These are phyloP conservation scores for Acanthochromis polyacanthus DNA, from an alignment of 2,113 vertebrate genomes.

Conservation along the genomic window DNA sequence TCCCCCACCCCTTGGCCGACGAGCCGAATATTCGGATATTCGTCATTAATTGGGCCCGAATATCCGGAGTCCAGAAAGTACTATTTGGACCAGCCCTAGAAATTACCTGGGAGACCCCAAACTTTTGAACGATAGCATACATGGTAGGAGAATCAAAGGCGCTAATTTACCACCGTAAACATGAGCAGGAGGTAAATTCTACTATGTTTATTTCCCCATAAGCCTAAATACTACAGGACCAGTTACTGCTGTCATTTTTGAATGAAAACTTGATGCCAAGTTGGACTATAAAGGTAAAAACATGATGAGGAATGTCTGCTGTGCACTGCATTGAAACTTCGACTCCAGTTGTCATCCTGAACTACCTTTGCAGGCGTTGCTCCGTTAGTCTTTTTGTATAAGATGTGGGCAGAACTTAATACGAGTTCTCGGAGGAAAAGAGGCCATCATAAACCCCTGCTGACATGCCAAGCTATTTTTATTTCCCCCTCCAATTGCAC, in stretches of 20 bases:
- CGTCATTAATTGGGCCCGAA: no score
- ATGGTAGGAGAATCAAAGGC: no score
- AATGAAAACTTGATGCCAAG: not conserved
- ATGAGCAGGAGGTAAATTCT: not conserved
- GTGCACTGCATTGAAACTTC: constrained; percentile 1
- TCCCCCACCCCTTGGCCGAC: no score
- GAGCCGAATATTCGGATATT: no score
- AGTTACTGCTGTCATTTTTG: not conserved
- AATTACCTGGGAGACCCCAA: no score
- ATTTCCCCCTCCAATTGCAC: constrained; percentile 68
- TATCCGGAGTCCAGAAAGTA: no score
- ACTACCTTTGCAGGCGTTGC: constrained; percentile 41
- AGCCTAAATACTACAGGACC: not conserved
- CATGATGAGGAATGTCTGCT: constrained; percentile 9
- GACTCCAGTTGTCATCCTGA: constrained; percentile 26
- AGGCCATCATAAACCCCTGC: constrained; percentile 76
- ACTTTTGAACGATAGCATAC: no score
- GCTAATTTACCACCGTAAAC: no score
- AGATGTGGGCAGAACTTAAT: constrained; percentile 57
- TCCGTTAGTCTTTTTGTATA: constrained; percentile 55
- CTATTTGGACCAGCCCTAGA: no score
- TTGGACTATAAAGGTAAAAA: not conserved
- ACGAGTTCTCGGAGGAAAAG: constrained; percentile 73
- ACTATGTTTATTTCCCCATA: not conserved
- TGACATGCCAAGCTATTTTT: constrained; percentile 79